Evolutionary conservation across 2,113 vertebrate species (phyloP), one percentile per base, ranked within the genome.

Genomic region (Semicossyphus pulcher): DNA sequence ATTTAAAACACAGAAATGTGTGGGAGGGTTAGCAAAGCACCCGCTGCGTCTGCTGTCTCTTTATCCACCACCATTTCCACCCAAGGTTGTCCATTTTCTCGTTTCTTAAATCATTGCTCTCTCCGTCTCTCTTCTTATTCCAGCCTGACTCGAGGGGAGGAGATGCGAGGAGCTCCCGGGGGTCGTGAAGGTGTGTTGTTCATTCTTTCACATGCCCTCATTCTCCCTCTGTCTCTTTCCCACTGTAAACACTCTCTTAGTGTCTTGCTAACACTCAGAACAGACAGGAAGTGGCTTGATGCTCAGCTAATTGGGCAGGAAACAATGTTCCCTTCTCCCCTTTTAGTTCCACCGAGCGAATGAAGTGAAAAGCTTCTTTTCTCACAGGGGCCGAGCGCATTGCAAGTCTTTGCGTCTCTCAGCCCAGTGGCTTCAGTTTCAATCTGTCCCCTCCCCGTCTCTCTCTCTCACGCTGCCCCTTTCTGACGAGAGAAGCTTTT

Each of bases 281-380:
- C 6, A 82, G 71, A 56, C 67, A 71, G 81, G 66, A 68, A 81
- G 70, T 66, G 29, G 10, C 53, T 74, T 76, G 64, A 70, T 57
- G 36, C 67, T 67, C 39, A 32, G 61, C 63, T 90, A 90, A 92
- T 88, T 89, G 86, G 83, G 85, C 42, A 64, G 64, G 79, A 65
- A 69, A 83, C 80, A 88, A 62, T 80, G 59, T 69, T 69, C 53
- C 42, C 21, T 37, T 44, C 31, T 53, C 29, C 28, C 32, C 34
- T n/a, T 84, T 84, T 32, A 66, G 7, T 68, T 72, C 64, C 51
- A 56, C 56, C 69, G 29, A 44, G 37, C 62, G 72, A 81, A 73
- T 54, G 41, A 58, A 42, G 37, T 69, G 25, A 42, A 25, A 44
- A 44, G 41, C 4, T 2, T 36, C 58, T 72, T 79, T 78, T 84